Conservation (phyloP, 2,797 vertebrate genomes). For the Sebastes matsubarae region DNA sequence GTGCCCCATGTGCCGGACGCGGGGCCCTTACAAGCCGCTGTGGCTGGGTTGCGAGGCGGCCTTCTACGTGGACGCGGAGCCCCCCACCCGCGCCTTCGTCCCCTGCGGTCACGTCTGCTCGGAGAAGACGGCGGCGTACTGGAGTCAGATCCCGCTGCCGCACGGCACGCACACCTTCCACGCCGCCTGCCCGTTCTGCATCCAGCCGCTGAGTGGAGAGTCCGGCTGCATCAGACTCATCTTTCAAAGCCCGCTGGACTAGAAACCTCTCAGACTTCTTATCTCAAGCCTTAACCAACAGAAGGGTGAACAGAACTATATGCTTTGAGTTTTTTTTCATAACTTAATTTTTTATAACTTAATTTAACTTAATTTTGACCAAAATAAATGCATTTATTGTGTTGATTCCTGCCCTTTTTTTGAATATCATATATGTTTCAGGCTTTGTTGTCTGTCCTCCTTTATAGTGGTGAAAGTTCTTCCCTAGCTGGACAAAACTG, state of each 20-base stretch:
- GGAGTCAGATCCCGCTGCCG: conserved; percentile 92
- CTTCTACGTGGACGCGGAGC: conserved; percentile 92
- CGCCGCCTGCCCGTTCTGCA: conserved; percentile 94
- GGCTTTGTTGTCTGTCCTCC: not conserved
- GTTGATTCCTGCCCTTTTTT: not conserved
- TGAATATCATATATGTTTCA: not conserved
- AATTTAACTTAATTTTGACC: conserved; percentile 42
- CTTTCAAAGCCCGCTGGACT: conserved; percentile 95
- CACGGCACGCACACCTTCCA: conserved; percentile 92
- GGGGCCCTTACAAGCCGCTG: conserved; percentile 92
- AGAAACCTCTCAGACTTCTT: conserved; percentile 25
- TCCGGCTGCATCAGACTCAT: conserved; percentile 90
- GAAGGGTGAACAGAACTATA: not conserved
- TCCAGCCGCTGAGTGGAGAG: conserved; percentile 88
- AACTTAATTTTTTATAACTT: conserved; percentile 29
- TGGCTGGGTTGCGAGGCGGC: conserved; percentile 94
- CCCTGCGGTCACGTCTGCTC: conserved; percentile 96
- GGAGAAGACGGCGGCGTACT: conserved; percentile 91
- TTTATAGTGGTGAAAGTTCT: not conserved
- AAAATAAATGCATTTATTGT: not conserved
- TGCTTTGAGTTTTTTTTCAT: not conserved
- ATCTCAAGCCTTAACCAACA: not conserved
- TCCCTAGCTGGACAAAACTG: not conserved
- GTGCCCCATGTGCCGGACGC: conserved; percentile 94
- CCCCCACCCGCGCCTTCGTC: conserved; percentile 91